Conservation (phyloP, 2,797 vertebrate genomes). For the Chiroxiphia lanceolata region DNA sequence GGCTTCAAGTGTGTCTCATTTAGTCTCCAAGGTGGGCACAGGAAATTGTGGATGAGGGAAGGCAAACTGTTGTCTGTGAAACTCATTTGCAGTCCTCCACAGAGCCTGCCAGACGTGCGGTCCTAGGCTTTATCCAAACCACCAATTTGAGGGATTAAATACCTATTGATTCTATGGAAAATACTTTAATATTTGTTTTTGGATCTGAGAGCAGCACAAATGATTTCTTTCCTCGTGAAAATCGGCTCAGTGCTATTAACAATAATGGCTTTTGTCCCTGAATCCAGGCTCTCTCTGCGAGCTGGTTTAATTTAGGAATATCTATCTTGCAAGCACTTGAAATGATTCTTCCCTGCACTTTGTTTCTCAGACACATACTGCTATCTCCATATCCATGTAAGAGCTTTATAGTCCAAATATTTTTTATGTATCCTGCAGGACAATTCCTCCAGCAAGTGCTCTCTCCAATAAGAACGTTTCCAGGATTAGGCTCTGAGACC, state of each 20-base stretch:
- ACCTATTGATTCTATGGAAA: not conserved
- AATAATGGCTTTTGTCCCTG: not conserved
- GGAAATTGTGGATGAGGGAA: conserved; percentile 11
- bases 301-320: not conserved
- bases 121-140: not conserved
- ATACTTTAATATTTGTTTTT: not conserved
- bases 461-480: not conserved
- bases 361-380: not conserved
- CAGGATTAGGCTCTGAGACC: not conserved
- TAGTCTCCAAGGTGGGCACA: conserved; percentile 23
- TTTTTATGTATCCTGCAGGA: not conserved
- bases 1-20: conserved; percentile 23
- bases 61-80: not conserved
- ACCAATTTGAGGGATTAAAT: not conserved
- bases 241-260: not conserved
- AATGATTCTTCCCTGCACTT: not conserved
- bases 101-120: not conserved
- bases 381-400: not conserved
- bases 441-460: not conserved
- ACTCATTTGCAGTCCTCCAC: not conserved
- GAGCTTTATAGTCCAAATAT: not conserved
- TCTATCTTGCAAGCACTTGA: not conserved
- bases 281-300: not conserved
- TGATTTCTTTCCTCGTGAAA: not conserved
- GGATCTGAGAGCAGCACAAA: not conserved